phyloP scores from a whole-genome alignment of 2,113 vertebrate genomes.

The Tachysurus vachellii region DNA sequence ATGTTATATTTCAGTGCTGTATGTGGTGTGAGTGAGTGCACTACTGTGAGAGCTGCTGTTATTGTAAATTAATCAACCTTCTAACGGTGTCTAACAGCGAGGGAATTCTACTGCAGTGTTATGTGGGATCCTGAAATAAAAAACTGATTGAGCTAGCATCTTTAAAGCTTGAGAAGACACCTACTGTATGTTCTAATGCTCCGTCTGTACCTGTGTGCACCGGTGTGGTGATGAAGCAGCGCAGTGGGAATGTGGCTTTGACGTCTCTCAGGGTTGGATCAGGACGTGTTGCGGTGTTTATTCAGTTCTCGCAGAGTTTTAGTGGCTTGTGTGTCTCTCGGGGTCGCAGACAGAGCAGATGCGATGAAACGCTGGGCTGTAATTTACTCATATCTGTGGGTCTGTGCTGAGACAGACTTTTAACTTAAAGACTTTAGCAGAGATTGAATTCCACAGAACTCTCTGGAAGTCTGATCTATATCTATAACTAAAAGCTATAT shows the following conservation, averaged over 20 bases:
- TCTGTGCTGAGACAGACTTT: conserved; percentile 19
- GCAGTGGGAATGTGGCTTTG: neutral
- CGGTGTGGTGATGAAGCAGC: neutral
- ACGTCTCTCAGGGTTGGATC: neutral
- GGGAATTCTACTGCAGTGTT: neutral
- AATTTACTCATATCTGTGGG: conserved; percentile 51
- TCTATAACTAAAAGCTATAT: neutral
- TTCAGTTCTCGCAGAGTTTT: conserved; percentile 12
- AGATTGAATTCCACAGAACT: conserved; percentile 31
- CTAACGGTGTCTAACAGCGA: too few species aligned
- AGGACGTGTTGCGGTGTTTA: conserved; percentile 34
- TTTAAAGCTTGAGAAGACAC: neutral
- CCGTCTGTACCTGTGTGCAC: neutral
- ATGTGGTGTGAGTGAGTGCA: neutral
- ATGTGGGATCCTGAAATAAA: neutral
- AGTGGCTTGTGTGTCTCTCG: conserved; percentile 31
- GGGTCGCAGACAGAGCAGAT: conserved; percentile 43
- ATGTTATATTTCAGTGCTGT: neutral
- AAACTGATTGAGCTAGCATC: neutral
- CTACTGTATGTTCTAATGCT: neutral
- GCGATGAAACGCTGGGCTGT: conserved; percentile 35
- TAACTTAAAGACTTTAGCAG: conserved; percentile 52
- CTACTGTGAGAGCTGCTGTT: neutral
- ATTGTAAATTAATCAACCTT: too few species aligned
- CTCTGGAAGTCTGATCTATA: neutral